Evolutionary conservation across 1,140 invertebrate species (phyloP).

Genomic region (Drosophila persimilis): DNA sequence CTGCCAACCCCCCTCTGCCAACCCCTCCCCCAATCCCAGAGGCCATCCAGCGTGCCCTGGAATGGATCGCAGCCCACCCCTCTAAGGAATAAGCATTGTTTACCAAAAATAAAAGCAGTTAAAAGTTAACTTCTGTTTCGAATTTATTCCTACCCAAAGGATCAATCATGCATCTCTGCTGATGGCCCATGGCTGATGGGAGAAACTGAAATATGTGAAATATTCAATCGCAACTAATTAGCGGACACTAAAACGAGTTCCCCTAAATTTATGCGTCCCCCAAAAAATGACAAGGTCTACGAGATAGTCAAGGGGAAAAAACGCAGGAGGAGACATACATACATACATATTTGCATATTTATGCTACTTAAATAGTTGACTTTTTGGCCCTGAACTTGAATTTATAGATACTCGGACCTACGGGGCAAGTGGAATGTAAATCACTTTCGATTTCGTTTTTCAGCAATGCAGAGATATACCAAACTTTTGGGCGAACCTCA

Average conservation of each 20-base stretch:
- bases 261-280: constrained; percentile 22
- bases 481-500: constrained; percentile 13
- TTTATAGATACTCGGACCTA: too few species aligned
- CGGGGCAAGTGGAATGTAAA: background rate
- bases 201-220: constrained; percentile 1
- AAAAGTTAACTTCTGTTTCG: constrained; percentile 21
- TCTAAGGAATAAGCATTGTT: constrained; percentile 39
- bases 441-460: constrained; percentile 41
- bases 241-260: constrained; percentile 42
- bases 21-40: constrained; percentile 87
- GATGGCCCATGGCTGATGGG: too few species aligned
- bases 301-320: constrained; percentile 1
- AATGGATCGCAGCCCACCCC: constrained; percentile 78
- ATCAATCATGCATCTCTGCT: background rate
- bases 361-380: background rate
- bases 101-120: constrained; percentile 46
- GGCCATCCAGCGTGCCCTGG: constrained; percentile 85
- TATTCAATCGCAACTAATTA: constrained; percentile 2
- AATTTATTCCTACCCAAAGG: background rate
- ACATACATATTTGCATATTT: constrained; percentile 3
- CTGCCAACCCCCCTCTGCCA: constrained; percentile 86
- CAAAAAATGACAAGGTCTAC: constrained; percentile 48
- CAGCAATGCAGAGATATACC: background rate
- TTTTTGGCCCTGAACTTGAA: constrained; percentile 30
- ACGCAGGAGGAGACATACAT: background rate